Evolutionary conservation across 1,140 invertebrate genomes (phyloP).

Genomic region (Drosophila paulistorum): DNA sequence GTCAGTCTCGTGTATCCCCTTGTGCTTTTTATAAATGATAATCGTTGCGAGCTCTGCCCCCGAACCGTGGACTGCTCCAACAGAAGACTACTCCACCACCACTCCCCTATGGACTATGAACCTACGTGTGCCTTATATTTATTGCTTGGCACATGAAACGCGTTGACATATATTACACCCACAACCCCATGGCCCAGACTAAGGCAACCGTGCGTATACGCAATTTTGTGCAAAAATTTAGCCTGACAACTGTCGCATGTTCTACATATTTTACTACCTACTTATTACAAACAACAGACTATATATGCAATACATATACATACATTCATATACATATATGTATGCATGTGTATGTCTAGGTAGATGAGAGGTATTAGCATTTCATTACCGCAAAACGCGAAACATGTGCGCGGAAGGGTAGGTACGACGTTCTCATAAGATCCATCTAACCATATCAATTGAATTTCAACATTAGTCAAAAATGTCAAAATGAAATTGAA

Average conservation of each 20-base stretch:
- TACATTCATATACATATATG: neutral
- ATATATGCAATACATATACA: neutral
- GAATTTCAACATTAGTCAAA: neutral
- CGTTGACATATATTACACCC: slow-evolving; percentile 42
- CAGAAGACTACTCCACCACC: neutral
- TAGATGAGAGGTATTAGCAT: slow-evolving; percentile 5
- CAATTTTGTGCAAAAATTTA: slow-evolving; percentile 54
- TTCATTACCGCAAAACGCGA: neutral
- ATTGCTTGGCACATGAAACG: slow-evolving; percentile 31
- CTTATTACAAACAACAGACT: slow-evolving; percentile 1
- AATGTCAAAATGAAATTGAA: slow-evolving; percentile 8
- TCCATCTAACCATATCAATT: slow-evolving; percentile 5
- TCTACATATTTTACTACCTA: slow-evolving; percentile 18
- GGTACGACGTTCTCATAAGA: neutral
- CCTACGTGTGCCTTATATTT: slow-evolving; percentile 56
- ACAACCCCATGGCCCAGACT: neutral
- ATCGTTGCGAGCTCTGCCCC: slow-evolving; percentile 38
- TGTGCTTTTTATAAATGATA: slow-evolving; percentile 73
- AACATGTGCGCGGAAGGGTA: neutral
- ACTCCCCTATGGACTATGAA: slow-evolving; percentile 13
- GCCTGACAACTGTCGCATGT: slow-evolving; percentile 28
- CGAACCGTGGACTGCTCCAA: neutral
- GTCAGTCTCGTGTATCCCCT: slow-evolving; percentile 39
- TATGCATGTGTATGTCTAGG: neutral
- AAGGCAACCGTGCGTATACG: slow-evolving; percentile 58